A percentile compares a stretch with the other conserved stretches of the same genome.
Conservation (phyloP, 2,797 vertebrate species). For the Peromyscus attwateri region DNA sequence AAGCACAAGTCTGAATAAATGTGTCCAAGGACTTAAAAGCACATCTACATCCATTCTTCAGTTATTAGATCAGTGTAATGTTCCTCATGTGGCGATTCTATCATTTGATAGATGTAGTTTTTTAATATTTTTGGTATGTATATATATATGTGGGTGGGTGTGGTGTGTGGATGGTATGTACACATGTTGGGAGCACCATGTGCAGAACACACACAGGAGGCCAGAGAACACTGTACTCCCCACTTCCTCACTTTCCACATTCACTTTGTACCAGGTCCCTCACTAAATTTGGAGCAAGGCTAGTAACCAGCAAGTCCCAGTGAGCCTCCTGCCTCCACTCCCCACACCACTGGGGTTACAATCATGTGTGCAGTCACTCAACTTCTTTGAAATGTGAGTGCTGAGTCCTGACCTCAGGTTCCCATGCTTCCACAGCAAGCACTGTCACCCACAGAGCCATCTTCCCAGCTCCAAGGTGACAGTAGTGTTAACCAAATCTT, state of each 20-base stretch:
- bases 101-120: neutral
- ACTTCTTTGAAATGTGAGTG: neutral
- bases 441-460: neutral
- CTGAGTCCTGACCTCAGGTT: too few species aligned
- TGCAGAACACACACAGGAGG: too few species aligned
- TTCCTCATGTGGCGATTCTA: neutral
- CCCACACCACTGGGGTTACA: neutral
- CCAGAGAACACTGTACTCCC: too few species aligned
- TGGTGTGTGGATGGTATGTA: neutral
- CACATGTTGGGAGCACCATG: neutral
- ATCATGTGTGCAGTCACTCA: neutral
- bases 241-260: neutral
- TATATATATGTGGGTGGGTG: neutral
- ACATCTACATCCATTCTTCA: neutral
- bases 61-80: neutral
- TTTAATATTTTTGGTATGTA: too few species aligned
- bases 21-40: neutral
- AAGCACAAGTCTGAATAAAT: neutral
- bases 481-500: neutral
- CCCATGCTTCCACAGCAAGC: too few species aligned
- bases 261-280: neutral
- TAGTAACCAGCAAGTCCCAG: neutral
- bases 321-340: neutral
- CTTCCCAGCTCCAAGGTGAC: too few species aligned
- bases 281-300: neutral